Conservation (phyloP, 2,113 vertebrate species). For the Sarotherodon lohbergeri region DNA sequence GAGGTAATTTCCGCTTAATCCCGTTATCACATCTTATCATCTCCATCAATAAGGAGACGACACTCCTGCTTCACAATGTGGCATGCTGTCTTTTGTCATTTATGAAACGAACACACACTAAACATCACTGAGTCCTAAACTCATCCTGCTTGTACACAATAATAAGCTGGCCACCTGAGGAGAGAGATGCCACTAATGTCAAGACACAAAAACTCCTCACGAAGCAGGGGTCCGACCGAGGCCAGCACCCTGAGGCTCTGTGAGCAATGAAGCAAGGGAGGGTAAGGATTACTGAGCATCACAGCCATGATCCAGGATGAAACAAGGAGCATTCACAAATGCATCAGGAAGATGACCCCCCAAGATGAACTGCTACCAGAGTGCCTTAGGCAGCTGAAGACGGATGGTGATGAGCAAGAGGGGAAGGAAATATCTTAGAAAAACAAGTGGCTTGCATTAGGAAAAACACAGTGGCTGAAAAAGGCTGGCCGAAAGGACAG, state of each 20-base stretch:
- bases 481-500: not conserved
- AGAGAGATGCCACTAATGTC: not conserved
- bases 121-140: not conserved
- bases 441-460: not conserved
- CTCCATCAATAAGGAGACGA: constrained; percentile 8
- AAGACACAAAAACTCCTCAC: not conserved
- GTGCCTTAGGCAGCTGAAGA: not conserved
- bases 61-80: not conserved
- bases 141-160: not conserved
- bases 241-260: not conserved
- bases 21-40: constrained; percentile 24
- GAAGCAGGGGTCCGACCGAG: not conserved
- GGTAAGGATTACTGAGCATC: not conserved
- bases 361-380: not conserved
- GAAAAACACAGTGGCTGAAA: not conserved
- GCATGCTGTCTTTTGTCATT: not conserved
- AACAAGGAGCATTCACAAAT: not conserved
- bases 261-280: not conserved
- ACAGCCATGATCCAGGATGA: not conserved
- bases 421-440: not conserved
- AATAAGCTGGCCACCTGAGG: not conserved
- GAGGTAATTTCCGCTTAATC: constrained; percentile 42
- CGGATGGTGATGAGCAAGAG: not conserved
- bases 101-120: not conserved
- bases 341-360: not conserved